Evolutionary conservation across 2,113 vertebrate species (phyloP), one percentile per base, ranked within the genome.

Genomic region (Tauraco erythrolophus): DNA sequence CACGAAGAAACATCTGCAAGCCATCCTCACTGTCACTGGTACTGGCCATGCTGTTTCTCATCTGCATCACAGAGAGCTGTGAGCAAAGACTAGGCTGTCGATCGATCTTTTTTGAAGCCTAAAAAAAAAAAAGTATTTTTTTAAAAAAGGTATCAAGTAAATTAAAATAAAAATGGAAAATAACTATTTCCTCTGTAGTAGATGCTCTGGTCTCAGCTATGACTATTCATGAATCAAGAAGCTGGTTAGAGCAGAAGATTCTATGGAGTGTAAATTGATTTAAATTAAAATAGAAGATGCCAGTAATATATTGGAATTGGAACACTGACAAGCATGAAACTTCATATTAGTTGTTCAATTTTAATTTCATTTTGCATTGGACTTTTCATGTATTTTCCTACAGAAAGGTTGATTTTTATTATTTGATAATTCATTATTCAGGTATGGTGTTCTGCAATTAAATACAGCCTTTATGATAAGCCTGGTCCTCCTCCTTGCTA

Each of bases 31-130:
- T 99, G 91, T 99, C 99, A 8, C 99, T 99, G 92, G 98, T 98
- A 85, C 99, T 99, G 46, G 99, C 99, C 98, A 99, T 99, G 54
- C 99, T 99, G 98, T 99, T 99, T 89, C 99, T 99, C 99, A 99
- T 99, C 97, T 99, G 99, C 98, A 98, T 99, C 98, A 99, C 99
- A 24, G 99, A 99, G 62, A 99, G 98, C 97, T 99, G 99, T 1
- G 99, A 99, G 96, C 99, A 99, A 9, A 99, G 98, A 95, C 99
- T 99, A 48, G 99, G 98, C 95, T 99, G 99, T 1, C 98, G 98
- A 39, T 99, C 99, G 95, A 99, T 97, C 95, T 99, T 99, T 96
- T 99, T 99, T 41, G 98, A 98, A 11, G 98, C 98, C 99, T 99
- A 10, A 64, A 77, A 92, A 27, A 57, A 33, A 11, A 6, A 31